A percentile compares a stretch with the other conserved stretches of the same genome.
Evolutionary conservation across 2,888 invertebrate genomes (phyloP).

Genomic region (Lomographa bimaculata): DNA sequence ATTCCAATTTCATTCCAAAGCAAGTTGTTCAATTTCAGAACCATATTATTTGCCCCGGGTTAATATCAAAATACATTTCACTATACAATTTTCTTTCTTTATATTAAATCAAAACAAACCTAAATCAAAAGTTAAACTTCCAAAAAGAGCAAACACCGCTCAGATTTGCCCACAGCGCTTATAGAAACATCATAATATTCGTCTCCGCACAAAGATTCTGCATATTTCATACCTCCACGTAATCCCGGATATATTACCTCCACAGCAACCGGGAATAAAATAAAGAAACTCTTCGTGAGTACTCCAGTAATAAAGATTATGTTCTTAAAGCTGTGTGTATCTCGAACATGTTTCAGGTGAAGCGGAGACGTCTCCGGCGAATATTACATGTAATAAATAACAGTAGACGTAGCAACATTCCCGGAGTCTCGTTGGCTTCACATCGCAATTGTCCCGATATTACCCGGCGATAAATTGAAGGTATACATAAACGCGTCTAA

Average conservation of each 20-base stretch:
- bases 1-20: too few species aligned
- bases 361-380: slow-evolving; percentile 43
- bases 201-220: slow-evolving; percentile 46
- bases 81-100: too few species aligned
- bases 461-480: slow-evolving; percentile 68
- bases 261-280: slow-evolving; percentile 52
- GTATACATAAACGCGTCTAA: slow-evolving; percentile 47
- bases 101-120: too few species aligned
- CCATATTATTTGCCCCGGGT: too few species aligned
- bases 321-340: slow-evolving; percentile 58
- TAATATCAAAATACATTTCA: too few species aligned
- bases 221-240: slow-evolving; percentile 51
- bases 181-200: slow-evolving; percentile 45
- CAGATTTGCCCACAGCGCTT: slow-evolving; percentile 38
- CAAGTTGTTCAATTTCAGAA: too few species aligned
- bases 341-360: slow-evolving; percentile 43
- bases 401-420: slow-evolving; percentile 55
- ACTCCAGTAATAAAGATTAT: slow-evolving; percentile 66
- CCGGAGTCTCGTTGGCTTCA: slow-evolving; percentile 59
- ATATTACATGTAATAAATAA: slow-evolving; percentile 76
- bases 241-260: slow-evolving; percentile 53
- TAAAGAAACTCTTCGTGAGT: slow-evolving; percentile 57
- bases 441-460: slow-evolving; percentile 72
- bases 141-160: slow-evolving; percentile 33
- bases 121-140: too few species aligned